phyloP scores from a whole-genome alignment of 2,888 invertebrate genomes.

The Baronia brevicornis region DNA sequence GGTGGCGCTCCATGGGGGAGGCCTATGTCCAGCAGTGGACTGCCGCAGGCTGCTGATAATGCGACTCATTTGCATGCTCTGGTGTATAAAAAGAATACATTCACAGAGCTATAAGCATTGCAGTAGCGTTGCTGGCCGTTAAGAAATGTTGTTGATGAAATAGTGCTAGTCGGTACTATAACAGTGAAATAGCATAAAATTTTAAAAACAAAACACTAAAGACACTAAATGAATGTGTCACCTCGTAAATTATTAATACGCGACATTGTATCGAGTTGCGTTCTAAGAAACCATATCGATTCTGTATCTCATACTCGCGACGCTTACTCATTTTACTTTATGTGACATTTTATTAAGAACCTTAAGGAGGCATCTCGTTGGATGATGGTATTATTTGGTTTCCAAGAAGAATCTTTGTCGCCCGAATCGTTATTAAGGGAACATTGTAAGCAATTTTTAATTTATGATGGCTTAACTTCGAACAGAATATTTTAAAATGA shows the following conservation, averaged over 20 bases:
- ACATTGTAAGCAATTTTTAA: constrained; percentile 38
- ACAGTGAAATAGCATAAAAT: constrained; percentile 15
- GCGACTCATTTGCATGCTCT: too few species aligned
- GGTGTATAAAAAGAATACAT: too few species aligned
- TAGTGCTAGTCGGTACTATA: background rate
- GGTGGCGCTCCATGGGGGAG: too few species aligned
- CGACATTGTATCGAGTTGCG: constrained; percentile 42
- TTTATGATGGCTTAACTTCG: constrained; percentile 25
- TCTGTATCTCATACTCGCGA: constrained; percentile 23
- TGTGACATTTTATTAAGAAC: constrained; percentile 67
- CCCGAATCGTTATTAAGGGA: constrained; percentile 37
- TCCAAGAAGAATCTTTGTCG: constrained; percentile 61
- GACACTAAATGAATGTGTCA: constrained; percentile 33
- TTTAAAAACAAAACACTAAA: constrained; percentile 1
- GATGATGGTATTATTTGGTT: constrained; percentile 44
- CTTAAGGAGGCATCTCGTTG: constrained; percentile 31
- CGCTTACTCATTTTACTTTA: constrained; percentile 49
- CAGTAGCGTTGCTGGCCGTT: too few species aligned
- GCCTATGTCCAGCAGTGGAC: too few species aligned
- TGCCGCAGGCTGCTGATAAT: too few species aligned
- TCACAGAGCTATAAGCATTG: too few species aligned
- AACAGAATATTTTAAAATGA: constrained; percentile 21
- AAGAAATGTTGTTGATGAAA: too few species aligned
- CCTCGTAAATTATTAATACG: constrained; percentile 39
- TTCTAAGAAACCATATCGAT: constrained; percentile 36